phyloP scores from a whole-genome alignment of 2,113 vertebrate genomes.

The Tupaia chinensis region DNA sequence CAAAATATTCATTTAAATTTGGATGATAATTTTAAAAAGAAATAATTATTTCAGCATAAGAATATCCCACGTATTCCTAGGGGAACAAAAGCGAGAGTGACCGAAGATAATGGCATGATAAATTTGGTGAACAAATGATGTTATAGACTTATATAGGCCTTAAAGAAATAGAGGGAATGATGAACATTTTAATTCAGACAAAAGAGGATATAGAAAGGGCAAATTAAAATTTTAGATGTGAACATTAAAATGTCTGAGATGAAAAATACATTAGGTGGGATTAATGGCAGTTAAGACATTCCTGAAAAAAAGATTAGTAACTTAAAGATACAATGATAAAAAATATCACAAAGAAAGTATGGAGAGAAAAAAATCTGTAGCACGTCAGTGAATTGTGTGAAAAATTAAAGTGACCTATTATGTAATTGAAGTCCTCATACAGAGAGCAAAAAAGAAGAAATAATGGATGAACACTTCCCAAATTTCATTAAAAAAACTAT shows the following conservation, averaged over 20 bases:
- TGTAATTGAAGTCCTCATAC: neutral
- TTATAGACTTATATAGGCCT: neutral
- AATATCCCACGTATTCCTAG: neutral
- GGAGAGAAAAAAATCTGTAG: neutral
- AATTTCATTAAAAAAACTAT: neutral
- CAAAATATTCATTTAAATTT: neutral
- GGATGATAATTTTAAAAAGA: neutral
- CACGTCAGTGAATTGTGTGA: neutral
- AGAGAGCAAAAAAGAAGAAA: neutral
- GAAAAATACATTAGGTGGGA: neutral
- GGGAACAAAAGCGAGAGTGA: neutral
- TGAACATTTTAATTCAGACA: neutral
- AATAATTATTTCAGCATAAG: neutral
- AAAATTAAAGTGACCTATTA: neutral
- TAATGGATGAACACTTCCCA: neutral
- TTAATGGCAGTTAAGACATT: neutral
- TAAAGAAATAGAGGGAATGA: neutral
- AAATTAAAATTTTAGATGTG: neutral
- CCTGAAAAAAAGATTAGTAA: neutral
- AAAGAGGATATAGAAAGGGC: neutral
- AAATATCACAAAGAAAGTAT: neutral
- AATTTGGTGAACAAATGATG: neutral
- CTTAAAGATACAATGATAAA: neutral
- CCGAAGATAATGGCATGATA: neutral
- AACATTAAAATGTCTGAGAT: conserved; percentile 20